Conservation (phyloP, 37 sponge, comb jelly and placozoan genomes). For the Bolinopsis microptera region DNA sequence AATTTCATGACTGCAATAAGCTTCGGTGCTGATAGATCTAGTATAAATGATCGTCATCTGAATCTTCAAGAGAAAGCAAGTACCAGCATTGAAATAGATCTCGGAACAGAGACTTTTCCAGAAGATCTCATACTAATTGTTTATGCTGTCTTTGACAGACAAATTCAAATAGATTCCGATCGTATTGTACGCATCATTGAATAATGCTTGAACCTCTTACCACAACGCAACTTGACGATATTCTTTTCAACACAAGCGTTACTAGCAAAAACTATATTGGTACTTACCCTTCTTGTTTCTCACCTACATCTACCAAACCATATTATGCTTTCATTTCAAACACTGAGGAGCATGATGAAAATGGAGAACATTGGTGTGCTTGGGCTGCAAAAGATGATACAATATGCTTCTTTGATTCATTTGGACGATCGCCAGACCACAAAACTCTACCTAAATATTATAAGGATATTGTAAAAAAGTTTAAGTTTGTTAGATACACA, state of each 20-base stretch:
- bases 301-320: background rate
- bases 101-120: background rate
- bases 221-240: background rate
- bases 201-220: background rate
- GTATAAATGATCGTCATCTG: background rate
- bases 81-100: background rate
- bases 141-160: constrained; percentile 5
- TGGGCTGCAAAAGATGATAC: background rate
- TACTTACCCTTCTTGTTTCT: background rate
- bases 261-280: background rate
- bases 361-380: constrained; percentile 8
- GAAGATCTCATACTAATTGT: background rate
- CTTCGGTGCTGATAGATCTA: background rate
- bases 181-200: background rate
- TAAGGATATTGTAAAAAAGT: background rate
- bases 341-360: background rate
- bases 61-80: background rate
- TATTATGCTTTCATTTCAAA: background rate
- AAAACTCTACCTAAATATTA: background rate
- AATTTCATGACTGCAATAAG: background rate
- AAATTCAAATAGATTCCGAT: background rate
- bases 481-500: background rate
- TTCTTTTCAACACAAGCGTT: background rate
- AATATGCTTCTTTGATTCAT: background rate
- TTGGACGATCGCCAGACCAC: background rate